A percentile compares a stretch with the other conserved stretches of the same genome.
These are phyloP conservation scores for Agriotes lineatus DNA, from an alignment of 2,888 invertebrate species.

Conservation along the genomic window DNA sequence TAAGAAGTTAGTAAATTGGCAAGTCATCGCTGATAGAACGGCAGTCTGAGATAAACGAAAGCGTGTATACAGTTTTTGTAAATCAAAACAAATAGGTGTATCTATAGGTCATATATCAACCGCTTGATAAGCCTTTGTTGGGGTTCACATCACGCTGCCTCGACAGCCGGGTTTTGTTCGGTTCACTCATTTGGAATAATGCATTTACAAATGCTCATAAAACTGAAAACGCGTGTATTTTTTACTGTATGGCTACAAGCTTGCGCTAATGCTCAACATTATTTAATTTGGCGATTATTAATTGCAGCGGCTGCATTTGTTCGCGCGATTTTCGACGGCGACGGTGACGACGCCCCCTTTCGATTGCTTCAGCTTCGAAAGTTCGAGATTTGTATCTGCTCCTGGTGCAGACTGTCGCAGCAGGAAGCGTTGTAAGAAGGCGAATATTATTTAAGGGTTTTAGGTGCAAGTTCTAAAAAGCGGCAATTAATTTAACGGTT, in stretches of 20 bases:
- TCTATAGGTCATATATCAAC: constrained; percentile 40
- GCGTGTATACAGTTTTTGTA: constrained; percentile 40
- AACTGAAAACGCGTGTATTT: constrained; percentile 17
- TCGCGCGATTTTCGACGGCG: not conserved
- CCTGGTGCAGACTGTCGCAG: no score
- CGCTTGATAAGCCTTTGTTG: constrained; percentile 38
- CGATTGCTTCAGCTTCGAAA: no score
- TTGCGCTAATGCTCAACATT: constrained; percentile 6
- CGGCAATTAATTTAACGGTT: not conserved
- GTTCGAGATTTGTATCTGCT: no score
- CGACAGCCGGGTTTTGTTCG: constrained; percentile 28
- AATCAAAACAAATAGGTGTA: constrained; percentile 42
- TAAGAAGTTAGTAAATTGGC: constrained; percentile 40
- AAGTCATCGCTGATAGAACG: constrained; percentile 37
- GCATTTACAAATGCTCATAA: constrained; percentile 30
- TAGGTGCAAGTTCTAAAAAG: not conserved
- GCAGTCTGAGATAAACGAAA: constrained; percentile 38
- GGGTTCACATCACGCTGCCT: constrained; percentile 29
- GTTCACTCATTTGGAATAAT: constrained; percentile 31
- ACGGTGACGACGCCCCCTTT: no score
- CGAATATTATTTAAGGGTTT: no score
- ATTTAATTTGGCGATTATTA: constrained; percentile 6
- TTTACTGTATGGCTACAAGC: not conserved
- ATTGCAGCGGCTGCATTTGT: not conserved
- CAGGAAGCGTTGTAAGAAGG: no score